Evolutionary conservation across 2,797 vertebrate genomes (phyloP).

Genomic region (Zalophus californianus): DNA sequence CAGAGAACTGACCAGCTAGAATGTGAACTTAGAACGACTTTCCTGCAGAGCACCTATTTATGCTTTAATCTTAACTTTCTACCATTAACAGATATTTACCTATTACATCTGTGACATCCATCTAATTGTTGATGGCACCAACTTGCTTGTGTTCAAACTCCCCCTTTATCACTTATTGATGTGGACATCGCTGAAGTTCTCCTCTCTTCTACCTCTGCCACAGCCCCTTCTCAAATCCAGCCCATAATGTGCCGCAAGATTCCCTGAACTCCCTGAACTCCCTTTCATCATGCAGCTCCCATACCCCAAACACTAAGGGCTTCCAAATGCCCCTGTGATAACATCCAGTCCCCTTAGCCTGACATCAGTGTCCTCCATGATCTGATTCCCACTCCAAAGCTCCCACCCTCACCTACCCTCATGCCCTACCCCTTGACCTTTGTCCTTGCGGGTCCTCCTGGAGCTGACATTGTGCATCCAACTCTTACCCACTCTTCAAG

Average conservation of each 20-base stretch:
- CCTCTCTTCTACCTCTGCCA: not conserved
- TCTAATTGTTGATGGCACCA: not conserved
- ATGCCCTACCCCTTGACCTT: not conserved
- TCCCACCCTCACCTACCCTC: not conserved
- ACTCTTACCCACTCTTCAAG: not conserved
- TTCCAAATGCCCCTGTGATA: not conserved
- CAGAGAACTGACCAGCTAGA: not conserved
- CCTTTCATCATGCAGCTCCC: not conserved
- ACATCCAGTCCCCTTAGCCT: not conserved
- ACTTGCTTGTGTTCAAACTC: not conserved
- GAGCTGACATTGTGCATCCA: not conserved
- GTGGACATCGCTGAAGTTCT: not conserved
- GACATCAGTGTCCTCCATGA: not conserved
- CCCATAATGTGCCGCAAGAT: not conserved
- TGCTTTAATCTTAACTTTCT: not conserved
- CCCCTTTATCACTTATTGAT: not conserved
- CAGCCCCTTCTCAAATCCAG: not conserved
- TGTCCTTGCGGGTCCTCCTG: not conserved
- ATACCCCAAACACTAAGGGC: not conserved
- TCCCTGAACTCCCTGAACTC: not conserved
- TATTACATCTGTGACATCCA: not conserved
- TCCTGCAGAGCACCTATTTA: not conserved
- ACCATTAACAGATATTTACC: not conserved
- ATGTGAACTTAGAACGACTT: not conserved
- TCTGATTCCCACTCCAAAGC: not conserved